Conservation (phyloP, 2,888 invertebrate species). For the Aricia artaxerxes region DNA sequence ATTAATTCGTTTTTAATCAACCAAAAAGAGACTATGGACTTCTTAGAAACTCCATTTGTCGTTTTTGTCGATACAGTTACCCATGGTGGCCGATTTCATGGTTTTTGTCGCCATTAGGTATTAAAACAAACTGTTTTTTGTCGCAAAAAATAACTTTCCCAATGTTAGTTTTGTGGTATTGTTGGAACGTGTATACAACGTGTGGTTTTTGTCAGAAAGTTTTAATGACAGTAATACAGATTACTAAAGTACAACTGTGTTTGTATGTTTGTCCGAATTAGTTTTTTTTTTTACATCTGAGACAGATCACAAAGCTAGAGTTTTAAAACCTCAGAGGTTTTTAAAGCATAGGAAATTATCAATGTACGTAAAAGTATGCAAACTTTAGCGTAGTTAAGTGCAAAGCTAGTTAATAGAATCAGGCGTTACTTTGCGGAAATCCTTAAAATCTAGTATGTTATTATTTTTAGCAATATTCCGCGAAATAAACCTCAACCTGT, state of each 20-base stretch:
- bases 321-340: no score
- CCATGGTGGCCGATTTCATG: conserved; percentile 23
- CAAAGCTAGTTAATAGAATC: no score
- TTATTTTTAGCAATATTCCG: no score
- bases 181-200: not conserved
- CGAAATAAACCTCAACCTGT: no score
- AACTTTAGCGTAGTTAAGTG: no score
- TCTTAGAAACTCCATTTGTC: conserved; percentile 8
- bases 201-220: not conserved
- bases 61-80: conserved; percentile 17
- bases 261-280: no score
- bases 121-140: conserved; percentile 27
- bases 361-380: no score
- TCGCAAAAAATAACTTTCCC: conserved; percentile 21
- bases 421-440: no score
- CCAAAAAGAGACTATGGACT: not conserved
- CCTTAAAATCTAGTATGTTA: no score
- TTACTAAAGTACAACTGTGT: not conserved
- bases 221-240: not conserved
- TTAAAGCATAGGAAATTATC: no score
- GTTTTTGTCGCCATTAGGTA: conserved; percentile 24
- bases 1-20: conserved; percentile 31
- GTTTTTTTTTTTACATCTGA: no score
- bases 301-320: no score
- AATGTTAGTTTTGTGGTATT: not conserved